phyloP scores from a whole-genome alignment of 1,140 invertebrate genomes.

The Andricus grossulariae region DNA sequence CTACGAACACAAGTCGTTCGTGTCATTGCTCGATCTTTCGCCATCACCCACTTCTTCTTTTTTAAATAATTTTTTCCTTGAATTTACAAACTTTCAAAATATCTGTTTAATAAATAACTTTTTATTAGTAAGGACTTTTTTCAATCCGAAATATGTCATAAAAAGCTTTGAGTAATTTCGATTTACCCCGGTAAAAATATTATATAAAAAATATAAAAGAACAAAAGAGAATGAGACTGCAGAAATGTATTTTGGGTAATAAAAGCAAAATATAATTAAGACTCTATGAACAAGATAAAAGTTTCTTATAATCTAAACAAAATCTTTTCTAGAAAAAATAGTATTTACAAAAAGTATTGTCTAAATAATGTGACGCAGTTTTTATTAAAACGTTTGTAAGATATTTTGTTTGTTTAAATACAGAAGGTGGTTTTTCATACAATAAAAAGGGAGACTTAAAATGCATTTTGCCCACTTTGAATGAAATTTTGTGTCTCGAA shows the following conservation, averaged over 20 bases:
- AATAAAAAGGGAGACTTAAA: slow-evolving; percentile 5
- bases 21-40: slow-evolving; percentile 11
- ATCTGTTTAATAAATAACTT: no score
- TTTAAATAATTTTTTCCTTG: not conserved
- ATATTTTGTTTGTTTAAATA: slow-evolving; percentile 14
- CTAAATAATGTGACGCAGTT: slow-evolving; percentile 21
- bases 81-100: not conserved
- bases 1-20: slow-evolving; percentile 43
- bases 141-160: no score
- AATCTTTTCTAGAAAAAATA: slow-evolving; percentile 22
- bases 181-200: no score
- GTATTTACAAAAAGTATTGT: slow-evolving; percentile 30
- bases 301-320: slow-evolving; percentile 23
- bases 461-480: slow-evolving; percentile 19
- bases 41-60: slow-evolving; percentile 35
- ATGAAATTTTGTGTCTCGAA: not conserved
- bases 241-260: not conserved
- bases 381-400: slow-evolving; percentile 29
- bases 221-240: not conserved
- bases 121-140: no score
- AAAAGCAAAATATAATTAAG: not conserved
- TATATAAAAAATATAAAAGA: not conserved
- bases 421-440: slow-evolving; percentile 6
- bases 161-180: no score
- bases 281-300: slow-evolving; percentile 1